Conservation (phyloP, 2,113 vertebrate species). For the Zootoca vivipara region DNA sequence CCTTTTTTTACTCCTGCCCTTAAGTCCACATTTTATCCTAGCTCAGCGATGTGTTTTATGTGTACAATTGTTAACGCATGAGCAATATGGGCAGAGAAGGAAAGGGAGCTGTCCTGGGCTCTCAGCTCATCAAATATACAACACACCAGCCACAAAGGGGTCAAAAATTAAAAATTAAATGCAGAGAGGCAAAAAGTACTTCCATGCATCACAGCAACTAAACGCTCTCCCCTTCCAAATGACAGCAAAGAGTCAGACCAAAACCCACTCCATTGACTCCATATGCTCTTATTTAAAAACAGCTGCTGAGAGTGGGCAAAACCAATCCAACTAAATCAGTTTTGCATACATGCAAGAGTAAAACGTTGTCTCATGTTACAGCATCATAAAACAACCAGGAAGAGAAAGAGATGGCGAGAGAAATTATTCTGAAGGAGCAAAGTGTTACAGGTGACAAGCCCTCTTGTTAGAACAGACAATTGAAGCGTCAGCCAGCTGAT, state of each 20-base stretch:
- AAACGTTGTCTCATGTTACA: background rate
- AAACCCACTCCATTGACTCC: background rate
- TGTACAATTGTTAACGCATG: slow-evolving; percentile 60
- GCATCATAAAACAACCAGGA: background rate
- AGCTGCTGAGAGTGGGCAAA: background rate
- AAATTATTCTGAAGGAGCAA: no score
- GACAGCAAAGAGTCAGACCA: background rate
- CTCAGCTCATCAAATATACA: slow-evolving; percentile 74
- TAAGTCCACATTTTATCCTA: background rate
- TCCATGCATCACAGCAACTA: slow-evolving; percentile 54
- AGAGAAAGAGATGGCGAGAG: background rate
- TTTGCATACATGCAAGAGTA: background rate
- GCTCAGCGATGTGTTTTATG: slow-evolving; percentile 42
- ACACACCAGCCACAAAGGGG: slow-evolving; percentile 54
- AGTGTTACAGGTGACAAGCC: background rate
- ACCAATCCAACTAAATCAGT: background rate
- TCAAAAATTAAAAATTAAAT: slow-evolving; percentile 73
- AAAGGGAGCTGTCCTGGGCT: slow-evolving; percentile 59
- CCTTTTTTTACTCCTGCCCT: slow-evolving; percentile 20
- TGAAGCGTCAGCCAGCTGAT: background rate
- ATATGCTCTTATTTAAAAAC: background rate
- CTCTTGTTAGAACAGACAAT: background rate
- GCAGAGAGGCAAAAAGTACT: slow-evolving; percentile 48
- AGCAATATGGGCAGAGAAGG: slow-evolving; percentile 18
- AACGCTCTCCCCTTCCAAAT: background rate